A percentile compares a stretch with the other conserved stretches of the same genome.
These are phyloP conservation scores for Dyspetes luteomarginatus DNA, from an alignment of 2,888 invertebrate genomes.

Conservation along the genomic window DNA sequence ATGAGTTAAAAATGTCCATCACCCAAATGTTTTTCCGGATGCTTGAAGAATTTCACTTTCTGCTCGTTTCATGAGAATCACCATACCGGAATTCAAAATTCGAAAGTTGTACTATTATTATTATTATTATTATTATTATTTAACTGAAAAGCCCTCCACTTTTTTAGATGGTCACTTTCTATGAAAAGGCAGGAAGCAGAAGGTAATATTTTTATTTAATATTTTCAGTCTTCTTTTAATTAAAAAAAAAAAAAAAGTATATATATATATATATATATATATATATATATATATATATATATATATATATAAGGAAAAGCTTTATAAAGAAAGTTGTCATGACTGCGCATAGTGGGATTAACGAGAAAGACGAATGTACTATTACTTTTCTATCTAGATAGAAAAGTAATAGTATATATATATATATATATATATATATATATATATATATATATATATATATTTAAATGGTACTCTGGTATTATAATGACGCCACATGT, in stretches of 20 bases:
- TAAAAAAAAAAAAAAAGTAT: too few relatives aligned
- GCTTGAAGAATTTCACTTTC: constrained; percentile 63
- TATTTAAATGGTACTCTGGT: constrained; percentile 1
- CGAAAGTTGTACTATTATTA: constrained; percentile 9
- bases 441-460: constrained; percentile 4
- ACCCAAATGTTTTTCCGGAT: constrained; percentile 39
- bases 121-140: too few relatives aligned
- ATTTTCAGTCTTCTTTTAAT: too few relatives aligned
- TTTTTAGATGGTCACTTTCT: too few relatives aligned
- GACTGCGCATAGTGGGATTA: constrained; percentile 49
- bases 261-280: too few relatives aligned
- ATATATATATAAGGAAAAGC: constrained; percentile 41
- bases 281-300: background rate
- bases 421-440: background rate
- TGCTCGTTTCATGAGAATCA: constrained; percentile 45
- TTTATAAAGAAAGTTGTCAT: constrained; percentile 65
- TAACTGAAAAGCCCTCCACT: too few relatives aligned
- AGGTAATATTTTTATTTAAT: too few relatives aligned
- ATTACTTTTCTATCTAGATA: constrained; percentile 27
- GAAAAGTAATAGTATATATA: constrained; percentile 1
- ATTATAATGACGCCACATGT: constrained; percentile 54
- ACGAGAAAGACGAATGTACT: constrained; percentile 35
- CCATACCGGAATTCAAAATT: background rate
- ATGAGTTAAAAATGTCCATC: too few relatives aligned
- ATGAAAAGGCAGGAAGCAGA: too few relatives aligned